A percentile compares a stretch with the other conserved stretches of the same genome.
These are phyloP conservation scores for Conus canariensis DNA, from an alignment of 2,888 invertebrate genomes.

Conservation along the genomic window DNA sequence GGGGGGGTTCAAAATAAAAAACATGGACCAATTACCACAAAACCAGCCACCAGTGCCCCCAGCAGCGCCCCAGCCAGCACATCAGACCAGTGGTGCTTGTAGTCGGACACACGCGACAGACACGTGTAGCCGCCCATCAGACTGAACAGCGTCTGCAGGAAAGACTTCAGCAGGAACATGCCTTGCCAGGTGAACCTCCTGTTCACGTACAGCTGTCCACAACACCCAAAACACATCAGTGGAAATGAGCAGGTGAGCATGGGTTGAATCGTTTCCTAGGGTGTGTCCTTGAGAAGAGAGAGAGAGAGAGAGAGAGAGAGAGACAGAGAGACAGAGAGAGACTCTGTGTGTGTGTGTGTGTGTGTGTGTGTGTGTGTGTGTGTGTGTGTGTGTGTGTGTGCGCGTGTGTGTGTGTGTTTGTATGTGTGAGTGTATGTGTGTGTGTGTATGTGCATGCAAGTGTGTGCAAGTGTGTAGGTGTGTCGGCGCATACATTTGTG, in stretches of 20 bases:
- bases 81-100: constrained; percentile 99
- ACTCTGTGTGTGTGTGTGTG: no score
- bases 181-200: constrained; percentile 89
- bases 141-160: constrained; percentile 90
- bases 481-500: neutral
- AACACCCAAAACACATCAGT: neutral
- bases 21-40: constrained; percentile 63
- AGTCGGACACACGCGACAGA: constrained; percentile 94
- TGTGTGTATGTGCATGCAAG: neutral
- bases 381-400: no score
- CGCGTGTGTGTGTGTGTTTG: no score
- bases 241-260: neutral
- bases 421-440: neutral
- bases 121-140: constrained; percentile 83
- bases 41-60: constrained; percentile 78
- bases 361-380: neutral
- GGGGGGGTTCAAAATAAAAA: no score
- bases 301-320: no score
- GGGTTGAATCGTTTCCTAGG: no score
- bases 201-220: constrained; percentile 89
- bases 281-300: no score
- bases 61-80: constrained; percentile 88
- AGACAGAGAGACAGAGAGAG: no score
- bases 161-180: constrained; percentile 89
- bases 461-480: neutral